phyloP scores from a whole-genome alignment of 2,797 vertebrate species.

The Enteromius mattozi region DNA sequence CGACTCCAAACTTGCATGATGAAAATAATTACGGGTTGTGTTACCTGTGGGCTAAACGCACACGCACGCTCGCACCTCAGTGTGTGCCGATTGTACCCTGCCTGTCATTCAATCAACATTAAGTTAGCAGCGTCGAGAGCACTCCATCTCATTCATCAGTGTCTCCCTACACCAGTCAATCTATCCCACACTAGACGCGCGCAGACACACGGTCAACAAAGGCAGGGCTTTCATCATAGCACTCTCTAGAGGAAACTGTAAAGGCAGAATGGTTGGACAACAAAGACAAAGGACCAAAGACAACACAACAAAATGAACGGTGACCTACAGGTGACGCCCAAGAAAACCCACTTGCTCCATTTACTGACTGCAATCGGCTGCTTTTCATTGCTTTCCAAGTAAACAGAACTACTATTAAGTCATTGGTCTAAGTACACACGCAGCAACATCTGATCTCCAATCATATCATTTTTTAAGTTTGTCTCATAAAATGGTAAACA shows the following conservation, averaged over 20 bases:
- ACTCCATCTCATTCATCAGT: conserved; percentile 64
- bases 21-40: conserved; percentile 66
- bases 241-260: conserved; percentile 46
- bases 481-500: not conserved
- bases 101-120: conserved; percentile 65
- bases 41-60: conserved; percentile 62
- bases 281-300: conserved; percentile 30
- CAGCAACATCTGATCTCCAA: not conserved
- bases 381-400: not conserved
- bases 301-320: conserved; percentile 43
- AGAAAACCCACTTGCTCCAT: conserved; percentile 11
- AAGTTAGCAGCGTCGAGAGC: conserved; percentile 55
- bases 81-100: conserved; percentile 50
- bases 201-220: conserved; percentile 52
- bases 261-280: conserved; percentile 35
- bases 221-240: conserved; percentile 44
- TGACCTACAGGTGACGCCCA: conserved; percentile 31
- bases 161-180: conserved; percentile 51
- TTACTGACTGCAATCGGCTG: not conserved
- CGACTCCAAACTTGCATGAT: conserved; percentile 62
- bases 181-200: conserved; percentile 33
- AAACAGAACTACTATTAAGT: not conserved
- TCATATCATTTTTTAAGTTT: not conserved
- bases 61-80: conserved; percentile 33
- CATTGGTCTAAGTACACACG: not conserved